These are phyloP conservation scores for Ptilorrhoa leucosticta DNA, from an alignment of 2,113 vertebrate genomes.

Conservation along the genomic window DNA sequence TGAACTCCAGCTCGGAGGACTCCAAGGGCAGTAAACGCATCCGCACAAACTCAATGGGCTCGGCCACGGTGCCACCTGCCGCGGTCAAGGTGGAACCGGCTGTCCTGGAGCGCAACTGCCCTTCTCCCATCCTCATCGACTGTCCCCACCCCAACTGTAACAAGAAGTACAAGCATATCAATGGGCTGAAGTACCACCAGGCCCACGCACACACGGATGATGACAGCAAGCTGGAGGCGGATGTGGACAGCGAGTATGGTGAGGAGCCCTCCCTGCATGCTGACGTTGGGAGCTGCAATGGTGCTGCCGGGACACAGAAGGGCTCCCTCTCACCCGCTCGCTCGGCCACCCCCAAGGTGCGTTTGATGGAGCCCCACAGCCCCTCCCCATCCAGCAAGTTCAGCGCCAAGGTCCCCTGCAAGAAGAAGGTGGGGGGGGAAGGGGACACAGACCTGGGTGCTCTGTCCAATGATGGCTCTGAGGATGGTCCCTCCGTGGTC, in stretches of 20 bases:
- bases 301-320: conserved; percentile 85
- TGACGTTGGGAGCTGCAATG: conserved; percentile 89
- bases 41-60: conserved; percentile 90
- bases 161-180: conserved; percentile 99
- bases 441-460: conserved; percentile 84
- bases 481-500: conserved; percentile 87
- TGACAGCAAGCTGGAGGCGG: conserved; percentile 90
- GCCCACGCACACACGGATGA: conserved; percentile 95
- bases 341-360: conserved; percentile 92
- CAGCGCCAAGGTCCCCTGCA: conserved; percentile 83
- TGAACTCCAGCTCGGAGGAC: conserved; percentile 99
- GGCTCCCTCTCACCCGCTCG: conserved; percentile 93
- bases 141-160: conserved; percentile 98
- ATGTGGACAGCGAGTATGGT: conserved; percentile 91
- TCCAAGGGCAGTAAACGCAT: conserved; percentile 97
- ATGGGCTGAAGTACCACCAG: conserved; percentile 97
- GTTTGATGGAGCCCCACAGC: conserved; percentile 90
- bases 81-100: conserved; percentile 84
- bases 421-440: conserved; percentile 85
- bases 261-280: conserved; percentile 89
- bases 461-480: conserved; percentile 86
- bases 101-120: conserved; percentile 86
- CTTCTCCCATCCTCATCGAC: conserved; percentile 95
- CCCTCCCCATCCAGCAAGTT: conserved; percentile 93
- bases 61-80: conserved; percentile 66